Base-by-base conservation (phyloP, 2,113 vertebrate genomes). In the Pseudorhombus dupliciocellatus region DNA sequence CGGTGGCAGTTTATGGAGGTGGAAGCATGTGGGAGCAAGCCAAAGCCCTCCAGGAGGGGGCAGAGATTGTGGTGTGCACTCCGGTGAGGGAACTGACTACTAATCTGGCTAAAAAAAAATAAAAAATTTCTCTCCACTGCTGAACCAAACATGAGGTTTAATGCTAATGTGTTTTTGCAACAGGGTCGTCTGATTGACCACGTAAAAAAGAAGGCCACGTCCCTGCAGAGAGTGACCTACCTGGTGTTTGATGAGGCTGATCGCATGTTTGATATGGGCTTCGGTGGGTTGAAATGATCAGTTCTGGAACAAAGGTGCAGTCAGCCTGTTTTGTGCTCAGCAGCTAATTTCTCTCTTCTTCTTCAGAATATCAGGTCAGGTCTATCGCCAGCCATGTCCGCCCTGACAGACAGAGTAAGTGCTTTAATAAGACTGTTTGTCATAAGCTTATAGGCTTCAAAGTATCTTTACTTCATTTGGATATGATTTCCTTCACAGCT, bases 1-100 rank as follows among this genome's bases (percentile, higher is more conserved):
- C 98, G 0, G 97, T 99, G 66, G 97, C 98, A 0, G 98, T 99
- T 8, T 99, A 99, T 7, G 98, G 98, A 88, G 98, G 98, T 66
- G 98, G 98, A 58, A 99, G 97, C 91, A 99, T 99, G 98, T 99
- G 98, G 98, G 98, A 99, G 77, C 98, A 99, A 76, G 97, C 98
- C 88, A 99, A 99, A 70, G 97, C 97, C 60, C 93, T 99, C 65
- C 98, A 99, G 88, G 98, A 99, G 74, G 98, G 98, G 16, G 96
- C 97, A n/a, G 98, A 99, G 88, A 98, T 99, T 8, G 97, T 99
- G 25, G 98, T 99, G 51, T 99, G 98, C 91, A 99, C 98, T n/a
- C 98, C 98, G 67, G 97, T 99, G 85, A 96, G 95, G 59, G 60
- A 31, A 73, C 93, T 15, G 4, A 28, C 55, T 25, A n/a, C 5